Base-by-base conservation (phyloP, 2,888 invertebrate species). In the Oconnorella tubifera region DNA sequence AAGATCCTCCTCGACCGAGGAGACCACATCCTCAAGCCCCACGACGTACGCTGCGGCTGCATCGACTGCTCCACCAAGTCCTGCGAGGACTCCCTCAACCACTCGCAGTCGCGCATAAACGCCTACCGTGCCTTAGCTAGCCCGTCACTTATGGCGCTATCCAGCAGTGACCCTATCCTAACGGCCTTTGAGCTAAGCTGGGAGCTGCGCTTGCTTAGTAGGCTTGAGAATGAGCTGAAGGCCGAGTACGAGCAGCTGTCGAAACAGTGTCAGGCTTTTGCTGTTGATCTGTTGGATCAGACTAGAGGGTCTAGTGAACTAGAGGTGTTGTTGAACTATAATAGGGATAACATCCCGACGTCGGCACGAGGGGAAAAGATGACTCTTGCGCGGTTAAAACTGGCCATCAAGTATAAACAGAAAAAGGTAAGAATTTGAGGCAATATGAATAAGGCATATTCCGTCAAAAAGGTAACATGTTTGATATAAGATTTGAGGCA, bases 141-240 rank as follows among this genome's bases (percentile, higher is more conserved):
- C 74, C 97, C 98, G 10, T 95, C 95, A 62, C 88, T 98, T 72
- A 96, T 98, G 77, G 93, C 96, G 53, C 87, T 98, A 68, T 96
- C 95, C 72, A 94, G 94, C 73, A 95, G 96, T 84, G 98, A 98
- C 83, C 97, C 98, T 55, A 96, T 98, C 77, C 87, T 98, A 72
- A 97, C 97, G 25, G 96, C 98, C 55, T 98, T 98, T 84, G 96
- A 98, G 84, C 86, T 98, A 68, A 94, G 94, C 68, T 97, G 96
- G 94, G 97, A 98, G 83, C 86, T 98, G 73, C 88, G 95, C 64
- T 89, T 95, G 71, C 87, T 98, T 62, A 94, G 94, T 77, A 92
- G 94, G 78, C 87, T 97, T 78, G 98, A 98, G 83, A 97, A 98
- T 83, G 98, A 98, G 84, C 98, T 98, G 84, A 94, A 95, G 84